Conservation (phyloP, 2,113 vertebrate genomes). For the Pollimyrus isidori region DNA sequence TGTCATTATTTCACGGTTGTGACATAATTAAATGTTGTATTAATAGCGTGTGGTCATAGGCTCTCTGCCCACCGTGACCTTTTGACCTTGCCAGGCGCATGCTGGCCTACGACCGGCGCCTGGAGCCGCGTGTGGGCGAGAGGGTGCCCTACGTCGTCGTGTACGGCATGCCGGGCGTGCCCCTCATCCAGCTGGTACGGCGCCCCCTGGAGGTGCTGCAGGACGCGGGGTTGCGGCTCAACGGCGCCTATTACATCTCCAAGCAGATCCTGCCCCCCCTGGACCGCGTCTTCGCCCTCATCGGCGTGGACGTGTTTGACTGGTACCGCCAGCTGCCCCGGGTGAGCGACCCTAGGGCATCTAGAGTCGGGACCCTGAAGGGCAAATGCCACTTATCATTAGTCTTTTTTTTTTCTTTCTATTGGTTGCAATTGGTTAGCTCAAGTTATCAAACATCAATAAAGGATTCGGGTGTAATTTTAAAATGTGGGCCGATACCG, state of each 20-base stretch:
- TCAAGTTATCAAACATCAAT: background rate
- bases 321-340: conserved; percentile 93
- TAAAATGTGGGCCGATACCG: background rate
- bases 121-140: conserved; percentile 87
- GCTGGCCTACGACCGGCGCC: conserved; percentile 80
- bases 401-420: background rate
- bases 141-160: conserved; percentile 92
- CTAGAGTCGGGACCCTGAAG: background rate
- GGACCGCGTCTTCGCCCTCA: conserved; percentile 82
- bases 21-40: background rate
- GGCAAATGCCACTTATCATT: background rate
- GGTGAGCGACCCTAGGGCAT: conserved; percentile 55
- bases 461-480: background rate
- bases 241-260: conserved; percentile 87
- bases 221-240: conserved; percentile 77
- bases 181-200: conserved; percentile 92
- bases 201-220: conserved; percentile 81
- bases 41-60: background rate
- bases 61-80: background rate
- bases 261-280: conserved; percentile 94
- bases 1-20: background rate
- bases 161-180: conserved; percentile 78
- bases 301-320: conserved; percentile 88
- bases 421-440: background rate
- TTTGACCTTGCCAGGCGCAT: conserved; percentile 65